phyloP scores from a whole-genome alignment of 2,888 invertebrate genomes.

The Meiosimyza decipiens region DNA sequence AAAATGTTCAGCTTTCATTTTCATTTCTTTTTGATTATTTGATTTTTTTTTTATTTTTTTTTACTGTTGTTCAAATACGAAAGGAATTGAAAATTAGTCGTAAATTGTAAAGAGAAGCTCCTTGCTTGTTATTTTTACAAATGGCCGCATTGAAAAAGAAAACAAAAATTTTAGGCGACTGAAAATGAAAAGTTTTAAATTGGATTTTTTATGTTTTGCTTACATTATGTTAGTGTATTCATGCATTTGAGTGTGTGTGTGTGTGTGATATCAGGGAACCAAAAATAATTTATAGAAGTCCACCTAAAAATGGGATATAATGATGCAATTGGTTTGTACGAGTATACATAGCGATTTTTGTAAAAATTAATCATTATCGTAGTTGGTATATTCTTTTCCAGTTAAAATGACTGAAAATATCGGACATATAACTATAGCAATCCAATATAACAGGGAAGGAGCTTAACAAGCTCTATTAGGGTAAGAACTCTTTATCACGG shows the following conservation, averaged over 20 bases:
- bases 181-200: slow-evolving; percentile 13
- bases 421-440: too few species aligned
- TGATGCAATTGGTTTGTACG: too few species aligned
- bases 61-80: slow-evolving; percentile 15
- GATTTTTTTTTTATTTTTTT: background rate
- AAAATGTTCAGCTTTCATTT: slow-evolving; percentile 37
- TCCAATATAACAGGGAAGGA: too few species aligned
- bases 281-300: too few species aligned
- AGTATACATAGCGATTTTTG: too few species aligned
- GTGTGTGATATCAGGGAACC: too few species aligned
- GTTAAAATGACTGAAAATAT: too few species aligned
- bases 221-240: slow-evolving; percentile 27
- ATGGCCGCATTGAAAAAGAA: slow-evolving; percentile 28
- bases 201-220: slow-evolving; percentile 12
- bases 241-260: slow-evolving; percentile 2
- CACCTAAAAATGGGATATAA: too few species aligned
- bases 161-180: background rate
- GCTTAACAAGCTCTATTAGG: too few species aligned
- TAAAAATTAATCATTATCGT: too few species aligned
- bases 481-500: too few species aligned
- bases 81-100: slow-evolving; percentile 35
- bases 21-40: slow-evolving; percentile 17
- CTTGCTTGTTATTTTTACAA: slow-evolving; percentile 33
- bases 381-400: too few species aligned
- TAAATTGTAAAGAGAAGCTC: slow-evolving; percentile 20